These are phyloP conservation scores for Helogale parvula DNA, from an alignment of 2,113 vertebrate genomes.

Conservation along the genomic window DNA sequence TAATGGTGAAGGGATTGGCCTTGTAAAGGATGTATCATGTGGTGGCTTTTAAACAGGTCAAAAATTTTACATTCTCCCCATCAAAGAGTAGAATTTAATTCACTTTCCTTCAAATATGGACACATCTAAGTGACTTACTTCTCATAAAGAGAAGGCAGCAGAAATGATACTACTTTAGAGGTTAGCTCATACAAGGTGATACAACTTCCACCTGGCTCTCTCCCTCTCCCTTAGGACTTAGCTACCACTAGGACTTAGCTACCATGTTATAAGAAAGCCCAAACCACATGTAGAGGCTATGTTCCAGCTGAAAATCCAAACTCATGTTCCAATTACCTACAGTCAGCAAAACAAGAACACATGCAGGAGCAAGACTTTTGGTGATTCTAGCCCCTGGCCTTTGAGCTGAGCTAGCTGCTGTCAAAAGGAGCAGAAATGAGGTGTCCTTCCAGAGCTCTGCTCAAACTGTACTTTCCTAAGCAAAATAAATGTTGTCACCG, in stretches of 20 bases:
- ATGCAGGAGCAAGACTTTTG: not conserved
- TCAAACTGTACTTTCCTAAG: not conserved
- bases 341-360: not conserved
- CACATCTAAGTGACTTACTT: not conserved
- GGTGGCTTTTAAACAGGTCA: not conserved
- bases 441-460: not conserved
- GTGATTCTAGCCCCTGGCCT: not conserved
- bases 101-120: not conserved
- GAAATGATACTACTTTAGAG: not conserved
- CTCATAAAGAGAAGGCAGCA: not conserved
- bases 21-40: not conserved
- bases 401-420: not conserved
- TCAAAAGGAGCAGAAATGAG: not conserved
- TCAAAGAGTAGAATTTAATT: not conserved
- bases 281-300: not conserved
- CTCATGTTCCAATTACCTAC: not conserved
- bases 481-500: conserved; percentile 30
- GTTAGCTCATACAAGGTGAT: not conserved
- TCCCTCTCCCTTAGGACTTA: not conserved
- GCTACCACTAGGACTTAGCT: not conserved
- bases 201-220: not conserved
- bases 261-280: not conserved
- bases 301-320: not conserved
- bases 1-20: not conserved
- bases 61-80: not conserved